A percentile compares a stretch with the other conserved stretches of the same genome.
These are phyloP conservation scores for Drosophila subobscura DNA, from an alignment of 1,140 invertebrate species.

Conservation along the genomic window DNA sequence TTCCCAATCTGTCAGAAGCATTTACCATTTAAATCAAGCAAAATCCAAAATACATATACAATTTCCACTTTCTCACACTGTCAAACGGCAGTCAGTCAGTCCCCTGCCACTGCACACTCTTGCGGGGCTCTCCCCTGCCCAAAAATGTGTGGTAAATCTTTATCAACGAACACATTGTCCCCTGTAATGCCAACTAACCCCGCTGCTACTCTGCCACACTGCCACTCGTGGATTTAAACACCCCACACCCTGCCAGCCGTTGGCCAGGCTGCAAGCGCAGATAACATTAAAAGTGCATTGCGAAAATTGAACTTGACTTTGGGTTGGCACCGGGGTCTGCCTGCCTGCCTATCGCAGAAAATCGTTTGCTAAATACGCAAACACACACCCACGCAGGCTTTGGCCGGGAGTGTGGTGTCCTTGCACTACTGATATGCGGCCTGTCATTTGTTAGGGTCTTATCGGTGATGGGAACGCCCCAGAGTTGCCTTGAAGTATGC, in stretches of 20 bases:
- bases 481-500: constrained; percentile 52
- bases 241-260: constrained; percentile 3
- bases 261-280: constrained; percentile 17
- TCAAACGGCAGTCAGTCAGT: not conserved
- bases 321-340: constrained; percentile 8
- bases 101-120: not conserved
- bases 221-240: too few relatives aligned
- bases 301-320: constrained; percentile 60
- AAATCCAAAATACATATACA: too few relatives aligned
- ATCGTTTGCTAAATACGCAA: constrained; percentile 19
- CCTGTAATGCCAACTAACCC: constrained; percentile 4
- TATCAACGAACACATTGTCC: constrained; percentile 25
- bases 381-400: constrained; percentile 24
- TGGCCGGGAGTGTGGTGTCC: constrained; percentile 7
- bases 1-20: too few relatives aligned
- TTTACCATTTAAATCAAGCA: too few relatives aligned
- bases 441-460: constrained; percentile 59
- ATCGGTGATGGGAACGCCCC: constrained; percentile 55
- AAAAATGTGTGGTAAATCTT: constrained; percentile 39
- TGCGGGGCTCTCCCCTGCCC: constrained; percentile 10
- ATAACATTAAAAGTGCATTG: constrained; percentile 58
- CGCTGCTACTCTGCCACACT: not conserved
- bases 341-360: constrained; percentile 27
- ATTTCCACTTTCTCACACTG: constrained; percentile 17
- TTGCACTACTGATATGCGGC: constrained; percentile 26